phyloP scores from a whole-genome alignment of 2,888 invertebrate species.

The Epistrophe eligans region DNA sequence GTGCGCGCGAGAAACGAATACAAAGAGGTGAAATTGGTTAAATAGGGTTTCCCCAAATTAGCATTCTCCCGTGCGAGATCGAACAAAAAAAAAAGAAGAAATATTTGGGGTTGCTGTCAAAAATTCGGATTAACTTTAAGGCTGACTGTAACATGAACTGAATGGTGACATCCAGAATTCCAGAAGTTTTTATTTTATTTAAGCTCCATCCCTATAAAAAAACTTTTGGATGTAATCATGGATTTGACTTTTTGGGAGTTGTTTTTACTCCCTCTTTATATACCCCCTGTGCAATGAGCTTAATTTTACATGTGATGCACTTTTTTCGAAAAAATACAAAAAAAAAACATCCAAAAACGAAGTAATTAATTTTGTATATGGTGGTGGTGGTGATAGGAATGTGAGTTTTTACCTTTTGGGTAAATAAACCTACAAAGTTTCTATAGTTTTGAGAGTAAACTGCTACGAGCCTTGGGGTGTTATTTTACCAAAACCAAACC shows the following conservation, averaged over 20 bases:
- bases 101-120: conserved; percentile 17
- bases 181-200: not conserved
- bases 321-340: not conserved
- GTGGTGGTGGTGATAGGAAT: conserved; percentile 26
- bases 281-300: conserved; percentile 26
- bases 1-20: conserved; percentile 20
- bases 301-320: conserved; percentile 45
- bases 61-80: not conserved
- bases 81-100: not conserved
- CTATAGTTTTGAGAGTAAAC: conserved; percentile 5
- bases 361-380: conserved; percentile 58
- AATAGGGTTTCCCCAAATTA: conserved; percentile 39
- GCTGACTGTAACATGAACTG: conserved; percentile 50
- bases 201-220: not conserved
- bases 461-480: conserved; percentile 38
- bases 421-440: conserved; percentile 53
- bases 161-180: conserved; percentile 4
- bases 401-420: conserved; percentile 32
- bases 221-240: conserved; percentile 34
- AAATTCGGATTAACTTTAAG: conserved; percentile 24
- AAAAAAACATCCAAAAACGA: conserved; percentile 11
- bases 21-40: not conserved
- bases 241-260: conserved; percentile 6
- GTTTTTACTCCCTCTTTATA: not conserved
- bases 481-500: conserved; percentile 22